Evolutionary conservation across 2,113 vertebrate genomes (phyloP).

Genomic region (Potamarius usumacintae): DNA sequence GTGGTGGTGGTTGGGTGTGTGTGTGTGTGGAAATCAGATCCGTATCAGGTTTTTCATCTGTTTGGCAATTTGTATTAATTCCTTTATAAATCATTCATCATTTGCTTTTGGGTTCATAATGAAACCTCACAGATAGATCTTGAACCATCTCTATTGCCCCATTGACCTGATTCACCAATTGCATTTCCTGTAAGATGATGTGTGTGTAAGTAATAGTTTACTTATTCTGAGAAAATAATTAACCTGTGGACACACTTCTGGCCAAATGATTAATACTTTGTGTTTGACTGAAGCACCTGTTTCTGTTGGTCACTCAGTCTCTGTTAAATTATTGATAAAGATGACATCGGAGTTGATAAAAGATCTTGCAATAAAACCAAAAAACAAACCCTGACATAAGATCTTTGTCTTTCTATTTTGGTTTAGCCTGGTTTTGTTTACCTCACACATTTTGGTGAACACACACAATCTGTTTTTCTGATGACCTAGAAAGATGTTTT

Average conservation of each 20-base stretch:
- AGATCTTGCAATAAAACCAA: neutral
- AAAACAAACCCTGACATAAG: no score
- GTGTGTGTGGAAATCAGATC: neutral
- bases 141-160: neutral
- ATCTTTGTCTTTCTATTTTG: slow-evolving; percentile 1
- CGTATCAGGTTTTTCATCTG: neutral
- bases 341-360: neutral
- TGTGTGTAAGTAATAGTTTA: neutral
- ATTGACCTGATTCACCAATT: neutral
- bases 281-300: neutral
- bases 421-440: neutral
- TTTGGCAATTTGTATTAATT: neutral
- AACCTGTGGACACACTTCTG: neutral
- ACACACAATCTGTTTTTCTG: neutral
- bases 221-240: neutral
- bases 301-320: neutral
- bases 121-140: neutral
- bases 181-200: slow-evolving; percentile 9
- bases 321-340: neutral
- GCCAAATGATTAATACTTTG: neutral
- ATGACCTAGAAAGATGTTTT: neutral
- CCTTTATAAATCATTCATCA: neutral
- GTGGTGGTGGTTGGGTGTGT: no score
- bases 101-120: neutral
- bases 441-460: neutral